Conservation (phyloP, 2,797 vertebrate species). For the Spea hammondii region DNA sequence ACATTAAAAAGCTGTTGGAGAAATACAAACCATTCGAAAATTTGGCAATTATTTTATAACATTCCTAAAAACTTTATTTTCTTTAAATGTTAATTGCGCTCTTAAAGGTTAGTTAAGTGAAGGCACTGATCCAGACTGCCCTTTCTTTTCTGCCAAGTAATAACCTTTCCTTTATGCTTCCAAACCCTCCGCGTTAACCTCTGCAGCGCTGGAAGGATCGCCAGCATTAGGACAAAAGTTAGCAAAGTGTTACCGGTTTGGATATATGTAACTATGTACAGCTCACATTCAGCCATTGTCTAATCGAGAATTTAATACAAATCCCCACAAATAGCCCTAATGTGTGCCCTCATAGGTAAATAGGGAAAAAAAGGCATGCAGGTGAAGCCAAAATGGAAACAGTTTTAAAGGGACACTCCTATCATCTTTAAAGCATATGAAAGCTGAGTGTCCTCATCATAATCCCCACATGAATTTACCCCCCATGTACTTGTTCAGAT, state of each 20-base stretch:
- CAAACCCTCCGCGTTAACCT: slow-evolving; percentile 36
- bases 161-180: slow-evolving; percentile 59
- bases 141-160: slow-evolving; percentile 63
- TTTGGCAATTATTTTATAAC: slow-evolving; percentile 65
- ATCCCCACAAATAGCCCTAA: slow-evolving; percentile 18
- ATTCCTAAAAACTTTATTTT: slow-evolving; percentile 71
- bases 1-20: slow-evolving; percentile 54
- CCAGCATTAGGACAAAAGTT: too few species aligned
- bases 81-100: slow-evolving; percentile 85
- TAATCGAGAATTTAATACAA: neutral
- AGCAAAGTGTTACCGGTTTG: too few species aligned
- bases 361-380: too few species aligned
- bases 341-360: too few species aligned
- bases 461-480: too few species aligned
- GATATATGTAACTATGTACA: too few species aligned
- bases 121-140: slow-evolving; percentile 69
- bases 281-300: neutral
- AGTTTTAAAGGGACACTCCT: too few species aligned
- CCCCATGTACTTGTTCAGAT: too few species aligned
- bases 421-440: too few species aligned
- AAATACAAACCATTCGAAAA: slow-evolving; percentile 56
- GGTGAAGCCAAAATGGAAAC: too few species aligned
- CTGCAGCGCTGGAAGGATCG: neutral
- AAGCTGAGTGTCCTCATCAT: too few species aligned
- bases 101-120: slow-evolving; percentile 81